These are phyloP conservation scores for Pseudochirops cupreus DNA, from an alignment of 2,797 vertebrate species.

Conservation along the genomic window DNA sequence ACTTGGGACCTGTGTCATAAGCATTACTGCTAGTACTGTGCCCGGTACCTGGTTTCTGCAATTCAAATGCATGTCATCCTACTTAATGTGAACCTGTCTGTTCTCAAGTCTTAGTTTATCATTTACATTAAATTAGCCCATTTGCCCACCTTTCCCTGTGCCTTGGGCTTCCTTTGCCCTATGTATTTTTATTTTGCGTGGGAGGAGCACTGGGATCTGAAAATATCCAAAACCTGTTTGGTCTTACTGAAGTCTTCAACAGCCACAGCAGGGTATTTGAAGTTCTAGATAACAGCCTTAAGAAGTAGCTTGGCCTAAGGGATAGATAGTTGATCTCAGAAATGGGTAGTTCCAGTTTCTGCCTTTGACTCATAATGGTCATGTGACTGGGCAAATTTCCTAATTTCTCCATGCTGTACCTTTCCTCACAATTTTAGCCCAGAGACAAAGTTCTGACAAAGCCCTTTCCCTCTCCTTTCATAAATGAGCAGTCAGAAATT, in stretches of 20 bases:
- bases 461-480: neutral
- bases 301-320: neutral
- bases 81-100: slow-evolving; percentile 71
- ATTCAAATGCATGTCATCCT: slow-evolving; percentile 72
- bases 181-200: slow-evolving; percentile 71
- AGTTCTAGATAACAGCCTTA: neutral
- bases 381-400: neutral
- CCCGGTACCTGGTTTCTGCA: slow-evolving; percentile 55
- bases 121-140: slow-evolving; percentile 76
- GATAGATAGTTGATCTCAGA: neutral
- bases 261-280: neutral
- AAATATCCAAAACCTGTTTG: neutral
- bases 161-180: slow-evolving; percentile 62
- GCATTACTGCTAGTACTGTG: slow-evolving; percentile 47
- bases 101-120: slow-evolving; percentile 72
- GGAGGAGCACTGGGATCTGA: slow-evolving; percentile 50
- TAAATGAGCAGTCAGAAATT: neutral
- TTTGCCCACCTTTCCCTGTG: slow-evolving; percentile 33
- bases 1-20: slow-evolving; percentile 54
- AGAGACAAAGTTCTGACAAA: neutral
- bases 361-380: neutral
- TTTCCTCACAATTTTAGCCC: neutral
- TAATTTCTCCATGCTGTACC: neutral
- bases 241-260: neutral
- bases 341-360: neutral